Percentiles rank a stretch among this genome's conserved stretches.
Evolutionary conservation across 2,113 vertebrate genomes (phyloP).

Genomic region (Urocolius indicus): DNA sequence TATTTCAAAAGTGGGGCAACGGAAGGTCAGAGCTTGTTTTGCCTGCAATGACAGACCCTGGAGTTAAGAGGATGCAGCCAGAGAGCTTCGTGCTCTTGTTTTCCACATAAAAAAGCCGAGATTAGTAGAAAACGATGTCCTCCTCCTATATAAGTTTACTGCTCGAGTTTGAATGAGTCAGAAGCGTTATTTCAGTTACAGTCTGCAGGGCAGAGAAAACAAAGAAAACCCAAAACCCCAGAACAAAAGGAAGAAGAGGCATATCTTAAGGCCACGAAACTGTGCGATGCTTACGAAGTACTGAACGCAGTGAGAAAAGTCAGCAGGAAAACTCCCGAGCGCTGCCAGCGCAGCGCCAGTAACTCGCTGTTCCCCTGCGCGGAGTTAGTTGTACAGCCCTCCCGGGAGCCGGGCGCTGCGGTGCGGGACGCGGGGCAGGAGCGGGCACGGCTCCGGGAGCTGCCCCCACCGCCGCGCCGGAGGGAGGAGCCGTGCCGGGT

Average conservation of each 20-base stretch:
- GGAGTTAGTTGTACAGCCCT: not conserved
- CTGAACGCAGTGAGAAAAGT: not conserved
- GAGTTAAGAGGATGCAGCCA: not conserved
- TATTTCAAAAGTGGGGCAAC: slow-evolving; percentile 13
- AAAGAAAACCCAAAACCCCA: too few species aligned
- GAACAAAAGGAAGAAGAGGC: not conserved
- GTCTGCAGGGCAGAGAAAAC: not conserved
- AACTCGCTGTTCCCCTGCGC: not conserved
- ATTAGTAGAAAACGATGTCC: not conserved
- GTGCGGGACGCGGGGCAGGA: not conserved
- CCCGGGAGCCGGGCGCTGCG: not conserved
- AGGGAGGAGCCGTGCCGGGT: not conserved
- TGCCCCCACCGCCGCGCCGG: not conserved
- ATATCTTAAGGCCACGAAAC: not conserved
- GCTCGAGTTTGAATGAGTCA: not conserved
- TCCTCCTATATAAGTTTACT: not conserved
- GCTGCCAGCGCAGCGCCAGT: not conserved
- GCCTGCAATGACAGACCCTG: not conserved
- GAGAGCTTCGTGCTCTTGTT: not conserved
- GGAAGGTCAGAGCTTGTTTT: not conserved
- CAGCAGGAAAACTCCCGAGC: not conserved
- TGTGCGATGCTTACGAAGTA: not conserved
- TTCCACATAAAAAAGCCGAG: not conserved
- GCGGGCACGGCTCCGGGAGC: not conserved
- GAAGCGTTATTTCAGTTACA: not conserved